Conservation (phyloP, 2,113 vertebrate genomes). For the Otolemur garnettii region DNA sequence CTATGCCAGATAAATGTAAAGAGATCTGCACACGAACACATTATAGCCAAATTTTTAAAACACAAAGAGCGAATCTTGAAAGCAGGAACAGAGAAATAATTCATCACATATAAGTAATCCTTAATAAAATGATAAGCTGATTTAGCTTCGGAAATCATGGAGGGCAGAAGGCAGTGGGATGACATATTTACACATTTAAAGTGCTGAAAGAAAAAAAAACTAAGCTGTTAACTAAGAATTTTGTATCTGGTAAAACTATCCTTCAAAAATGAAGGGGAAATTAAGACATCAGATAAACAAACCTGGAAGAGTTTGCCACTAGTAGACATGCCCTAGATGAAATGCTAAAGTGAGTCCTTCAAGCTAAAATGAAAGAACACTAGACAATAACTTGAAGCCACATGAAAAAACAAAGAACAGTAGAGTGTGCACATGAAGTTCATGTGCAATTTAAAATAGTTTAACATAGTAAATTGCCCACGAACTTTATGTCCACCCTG, state of each 20-base stretch:
- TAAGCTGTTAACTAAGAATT: not conserved
- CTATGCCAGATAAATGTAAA: not conserved
- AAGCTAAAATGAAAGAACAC: not conserved
- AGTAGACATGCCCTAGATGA: not conserved
- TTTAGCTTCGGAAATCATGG: not conserved
- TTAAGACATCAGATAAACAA: not conserved
- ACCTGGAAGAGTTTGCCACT: not conserved
- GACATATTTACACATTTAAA: not conserved
- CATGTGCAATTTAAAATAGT: too few species aligned
- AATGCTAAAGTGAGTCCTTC: not conserved
- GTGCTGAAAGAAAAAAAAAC: not conserved
- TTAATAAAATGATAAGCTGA: not conserved
- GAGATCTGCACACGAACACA: not conserved
- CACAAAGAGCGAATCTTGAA: not conserved
- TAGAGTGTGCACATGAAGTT: too few species aligned
- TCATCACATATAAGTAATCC: not conserved
- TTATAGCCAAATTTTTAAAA: not conserved
- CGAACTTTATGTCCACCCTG: too few species aligned
- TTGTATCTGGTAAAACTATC: not conserved
- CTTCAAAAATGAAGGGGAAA: not conserved
- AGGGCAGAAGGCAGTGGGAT: not conserved
- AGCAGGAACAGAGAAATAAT: not conserved
- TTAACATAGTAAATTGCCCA: too few species aligned
- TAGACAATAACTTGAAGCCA: not conserved
- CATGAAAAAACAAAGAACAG: not conserved